These are phyloP conservation scores for Prunella strophiata DNA, from an alignment of 2,797 vertebrate species.

Conservation along the genomic window DNA sequence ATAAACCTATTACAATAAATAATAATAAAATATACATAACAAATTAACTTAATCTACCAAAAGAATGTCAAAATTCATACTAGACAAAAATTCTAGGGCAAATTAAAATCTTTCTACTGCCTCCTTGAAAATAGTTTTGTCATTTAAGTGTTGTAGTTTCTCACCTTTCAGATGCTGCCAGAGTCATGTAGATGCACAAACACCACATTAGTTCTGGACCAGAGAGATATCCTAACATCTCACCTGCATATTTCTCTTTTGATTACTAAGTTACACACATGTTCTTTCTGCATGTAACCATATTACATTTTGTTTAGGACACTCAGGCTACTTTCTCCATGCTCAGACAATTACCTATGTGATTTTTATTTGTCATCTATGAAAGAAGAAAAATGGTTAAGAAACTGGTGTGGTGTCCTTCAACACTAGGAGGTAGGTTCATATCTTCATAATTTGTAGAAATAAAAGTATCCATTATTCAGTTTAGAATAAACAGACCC, in stretches of 20 bases:
- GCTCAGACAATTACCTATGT: not conserved
- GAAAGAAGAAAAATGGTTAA: not conserved
- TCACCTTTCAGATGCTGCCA: not conserved
- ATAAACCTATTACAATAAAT: not conserved
- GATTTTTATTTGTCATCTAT: not conserved
- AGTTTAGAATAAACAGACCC: not conserved
- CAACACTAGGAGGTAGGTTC: not conserved
- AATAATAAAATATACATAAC: no score
- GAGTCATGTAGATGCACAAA: not conserved
- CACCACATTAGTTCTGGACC: fast-evolving
- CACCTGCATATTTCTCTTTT: not conserved
- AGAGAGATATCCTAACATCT: not conserved
- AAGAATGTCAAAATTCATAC: not conserved
- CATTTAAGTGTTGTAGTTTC: not conserved
- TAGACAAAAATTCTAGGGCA: not conserved
- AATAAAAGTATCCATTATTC: not conserved
- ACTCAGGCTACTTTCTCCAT: not conserved
- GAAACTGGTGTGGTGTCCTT: not conserved
- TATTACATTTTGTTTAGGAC: not conserved
- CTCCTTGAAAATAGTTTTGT: not conserved
- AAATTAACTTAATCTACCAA: not conserved
- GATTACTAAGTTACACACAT: not conserved
- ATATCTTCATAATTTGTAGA: not conserved
- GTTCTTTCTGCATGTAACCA: not conserved
- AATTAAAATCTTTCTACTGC: not conserved